A percentile compares a stretch with the other conserved stretches of the same genome.
Evolutionary conservation across 2,797 vertebrate species (phyloP).

Genomic region (Falco peregrinus): DNA sequence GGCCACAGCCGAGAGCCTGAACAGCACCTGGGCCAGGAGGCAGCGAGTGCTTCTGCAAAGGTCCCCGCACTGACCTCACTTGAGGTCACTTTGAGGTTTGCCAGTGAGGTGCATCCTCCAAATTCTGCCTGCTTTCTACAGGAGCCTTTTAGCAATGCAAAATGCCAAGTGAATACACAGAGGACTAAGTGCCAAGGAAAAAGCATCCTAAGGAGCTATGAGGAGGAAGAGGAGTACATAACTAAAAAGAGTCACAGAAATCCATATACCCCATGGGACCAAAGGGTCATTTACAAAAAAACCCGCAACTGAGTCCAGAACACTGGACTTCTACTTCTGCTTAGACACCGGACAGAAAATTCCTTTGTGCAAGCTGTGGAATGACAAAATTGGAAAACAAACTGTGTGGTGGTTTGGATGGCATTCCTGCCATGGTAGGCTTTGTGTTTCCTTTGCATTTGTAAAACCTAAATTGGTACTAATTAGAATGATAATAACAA

Average conservation of each 20-base stretch:
- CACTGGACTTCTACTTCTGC: background rate
- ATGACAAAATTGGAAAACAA: slow-evolving; percentile 41
- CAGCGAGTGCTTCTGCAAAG: fast-evolving
- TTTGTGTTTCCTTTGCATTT: slow-evolving; percentile 1
- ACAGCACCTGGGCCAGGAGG: background rate
- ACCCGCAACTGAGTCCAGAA: background rate
- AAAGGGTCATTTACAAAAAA: background rate
- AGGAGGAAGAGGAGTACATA: background rate
- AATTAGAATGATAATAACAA: background rate
- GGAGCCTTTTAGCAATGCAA: background rate
- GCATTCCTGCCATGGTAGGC: background rate
- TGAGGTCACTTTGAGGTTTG: background rate
- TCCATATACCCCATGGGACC: background rate
- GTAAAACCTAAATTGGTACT: background rate
- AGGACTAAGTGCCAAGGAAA: background rate
- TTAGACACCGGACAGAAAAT: slow-evolving; percentile 21
- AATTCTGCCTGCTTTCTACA: fast-evolving
- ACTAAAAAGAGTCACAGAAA: background rate
- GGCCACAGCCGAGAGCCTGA: background rate
- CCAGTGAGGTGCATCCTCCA: background rate
- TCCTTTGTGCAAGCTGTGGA: slow-evolving; percentile 4
- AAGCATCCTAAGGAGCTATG: background rate
- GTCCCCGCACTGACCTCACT: background rate
- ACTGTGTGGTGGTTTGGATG: slow-evolving; percentile 20
- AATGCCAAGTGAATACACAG: background rate